Percentiles rank a stretch among this genome's conserved stretches.
phyloP scores from a whole-genome alignment of 2,888 invertebrate genomes.

The Palloptera scutellata region DNA sequence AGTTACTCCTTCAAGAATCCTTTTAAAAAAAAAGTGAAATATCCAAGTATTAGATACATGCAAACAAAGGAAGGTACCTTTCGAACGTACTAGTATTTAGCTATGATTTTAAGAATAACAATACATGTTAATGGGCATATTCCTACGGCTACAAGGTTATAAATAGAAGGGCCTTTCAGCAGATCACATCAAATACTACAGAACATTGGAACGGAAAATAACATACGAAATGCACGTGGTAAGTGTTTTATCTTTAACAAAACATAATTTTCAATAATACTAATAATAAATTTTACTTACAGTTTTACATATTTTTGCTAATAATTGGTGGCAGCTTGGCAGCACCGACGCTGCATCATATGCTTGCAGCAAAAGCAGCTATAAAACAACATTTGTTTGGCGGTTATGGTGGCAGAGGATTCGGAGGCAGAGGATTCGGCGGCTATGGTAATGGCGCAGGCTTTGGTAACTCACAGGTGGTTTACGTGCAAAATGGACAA shows the following conservation, averaged over 20 bases:
- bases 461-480: conserved; percentile 12
- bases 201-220: background rate
- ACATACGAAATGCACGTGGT: background rate
- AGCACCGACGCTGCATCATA: conserved; percentile 3
- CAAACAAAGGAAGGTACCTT: too few species aligned
- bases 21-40: too few species aligned
- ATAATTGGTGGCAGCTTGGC: background rate
- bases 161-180: too few species aligned
- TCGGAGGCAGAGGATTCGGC: background rate
- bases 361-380: conserved; percentile 2
- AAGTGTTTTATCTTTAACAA: background rate
- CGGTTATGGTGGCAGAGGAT: background rate
- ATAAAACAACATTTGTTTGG: conserved; percentile 3
- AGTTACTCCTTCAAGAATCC: too few species aligned
- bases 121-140: too few species aligned
- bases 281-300: background rate
- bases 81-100: too few species aligned
- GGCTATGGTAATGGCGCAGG: background rate
- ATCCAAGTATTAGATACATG: too few species aligned
- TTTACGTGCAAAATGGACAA: conserved; percentile 18
- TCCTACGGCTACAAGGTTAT: too few species aligned
- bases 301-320: conserved; percentile 5
- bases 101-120: too few species aligned
- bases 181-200: too few species aligned
- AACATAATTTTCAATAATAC: background rate